A percentile compares a stretch with the other conserved stretches of the same genome.
Conservation (phyloP, 1,140 invertebrate species). For the Drosophila sp. region DNA sequence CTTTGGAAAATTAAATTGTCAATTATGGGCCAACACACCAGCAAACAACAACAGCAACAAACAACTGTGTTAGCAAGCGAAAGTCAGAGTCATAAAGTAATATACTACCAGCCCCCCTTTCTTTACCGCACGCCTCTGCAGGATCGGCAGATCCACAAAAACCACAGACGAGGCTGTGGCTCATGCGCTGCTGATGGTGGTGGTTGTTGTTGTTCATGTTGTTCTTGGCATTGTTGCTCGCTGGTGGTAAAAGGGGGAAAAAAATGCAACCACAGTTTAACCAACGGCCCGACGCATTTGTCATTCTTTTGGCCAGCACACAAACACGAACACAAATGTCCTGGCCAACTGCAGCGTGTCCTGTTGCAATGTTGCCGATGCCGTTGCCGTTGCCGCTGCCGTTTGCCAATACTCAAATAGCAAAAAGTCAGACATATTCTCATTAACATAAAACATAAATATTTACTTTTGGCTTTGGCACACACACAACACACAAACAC, state of each 20-base stretch:
- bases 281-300: constrained; percentile 74
- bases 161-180: constrained; percentile 56
- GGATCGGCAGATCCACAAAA: constrained; percentile 27
- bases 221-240: too few species aligned
- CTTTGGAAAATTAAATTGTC: constrained; percentile 78
- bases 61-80: constrained; percentile 57
- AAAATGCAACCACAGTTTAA: constrained; percentile 71
- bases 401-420: constrained; percentile 79
- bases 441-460: constrained; percentile 84
- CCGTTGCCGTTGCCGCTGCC: too few species aligned
- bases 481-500: constrained; percentile 30
- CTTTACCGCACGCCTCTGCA: constrained; percentile 6
- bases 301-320: constrained; percentile 62
- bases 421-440: constrained; percentile 83
- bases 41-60: constrained; percentile 16
- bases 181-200: constrained; percentile 39
- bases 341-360: constrained; percentile 48
- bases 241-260: constrained; percentile 39
- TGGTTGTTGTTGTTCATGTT: constrained; percentile 27
- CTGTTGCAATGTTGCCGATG: constrained; percentile 63
- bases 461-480: constrained; percentile 76
- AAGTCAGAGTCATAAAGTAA: constrained; percentile 68
- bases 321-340: constrained; percentile 31
- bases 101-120: background rate
- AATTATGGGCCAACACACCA: constrained; percentile 70